Evolutionary conservation across 2,888 invertebrate genomes (phyloP), one percentile per base, ranked within the genome.

Genomic region (Harpalus rufipes): DNA sequence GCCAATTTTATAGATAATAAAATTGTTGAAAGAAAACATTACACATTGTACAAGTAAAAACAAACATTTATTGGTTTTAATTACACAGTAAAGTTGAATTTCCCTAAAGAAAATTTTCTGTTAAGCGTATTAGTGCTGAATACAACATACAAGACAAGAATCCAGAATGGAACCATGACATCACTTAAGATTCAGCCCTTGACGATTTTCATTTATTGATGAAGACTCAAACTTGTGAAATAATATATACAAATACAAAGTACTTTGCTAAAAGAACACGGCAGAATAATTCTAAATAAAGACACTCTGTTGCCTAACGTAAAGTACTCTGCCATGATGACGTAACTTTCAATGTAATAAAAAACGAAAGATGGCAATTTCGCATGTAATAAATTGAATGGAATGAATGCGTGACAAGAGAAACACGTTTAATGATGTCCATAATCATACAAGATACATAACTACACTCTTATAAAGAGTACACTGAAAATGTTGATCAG

Each of bases 401-500:
- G 68, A 68, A 68, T 68, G 68, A 25, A 68, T 80, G 39, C 39
- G 80, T 80, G 80, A 80, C 80, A 80, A 80, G 80, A 80, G 61
- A 82, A 83, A 83, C 83, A 84, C 84, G 76, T 84, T 84, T 79
- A 84, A 79, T 84, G 56, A 84, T 84, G 79, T 84, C 79, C 84
- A 84, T 81, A 81, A 81, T 61, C 81, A 81, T 84, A 84, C 84
- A 84, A 65, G 56, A 78, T 86, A 87, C 86, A 87, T 85, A 83
- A 86, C 87, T 88, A 88, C 87, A 87, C 88, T 88, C 88, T 88
- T 88, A 88, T 88, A 87, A 88, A 88, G 88, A 88, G 88, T 87
- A 88, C 88, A 87, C 86, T 86, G 61, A 86, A 86, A 83, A 86
- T 86, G 85, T 85, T 86, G 83, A 87, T 68, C 68, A 65, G 63